phyloP scores from a whole-genome alignment of 2,797 vertebrate genomes.

The Girardinus metallicus region DNA sequence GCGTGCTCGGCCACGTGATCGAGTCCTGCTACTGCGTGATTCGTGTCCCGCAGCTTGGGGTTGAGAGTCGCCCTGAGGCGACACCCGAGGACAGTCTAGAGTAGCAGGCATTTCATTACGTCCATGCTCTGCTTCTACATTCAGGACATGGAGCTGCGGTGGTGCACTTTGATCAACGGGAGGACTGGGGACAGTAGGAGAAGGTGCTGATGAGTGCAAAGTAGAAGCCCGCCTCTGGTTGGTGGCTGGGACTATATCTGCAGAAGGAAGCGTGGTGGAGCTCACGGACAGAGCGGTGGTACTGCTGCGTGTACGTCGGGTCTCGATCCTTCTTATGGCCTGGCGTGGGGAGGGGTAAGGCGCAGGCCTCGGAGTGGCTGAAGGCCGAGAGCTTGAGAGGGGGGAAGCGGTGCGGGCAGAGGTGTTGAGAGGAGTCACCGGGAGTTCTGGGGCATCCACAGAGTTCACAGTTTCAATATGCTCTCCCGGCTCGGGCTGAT shows the following conservation, averaged over 20 bases:
- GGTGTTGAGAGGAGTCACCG: conserved; percentile 50
- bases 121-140: conserved; percentile 61
- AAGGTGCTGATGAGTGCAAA: conserved; percentile 62
- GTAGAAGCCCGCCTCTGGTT: conserved; percentile 69
- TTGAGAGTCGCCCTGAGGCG: conserved; percentile 73
- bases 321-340: conserved; percentile 77
- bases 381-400: conserved; percentile 63
- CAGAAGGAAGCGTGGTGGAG: conserved; percentile 64
- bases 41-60: conserved; percentile 66
- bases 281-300: conserved; percentile 67
- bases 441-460: conserved; percentile 69
- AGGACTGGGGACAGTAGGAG: conserved; percentile 40
- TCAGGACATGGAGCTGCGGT: conserved; percentile 67
- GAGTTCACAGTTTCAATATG: conserved; percentile 74
- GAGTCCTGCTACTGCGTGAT: conserved; percentile 85
- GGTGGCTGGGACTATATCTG: conserved; percentile 35
- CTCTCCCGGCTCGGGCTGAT: conserved; percentile 86
- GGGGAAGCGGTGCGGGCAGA: conserved; percentile 64
- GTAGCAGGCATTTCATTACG: conserved; percentile 61
- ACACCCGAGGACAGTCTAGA: conserved; percentile 73
- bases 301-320: conserved; percentile 81
- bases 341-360: conserved; percentile 74
- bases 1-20: conserved; percentile 83
- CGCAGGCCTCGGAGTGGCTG: conserved; percentile 65
- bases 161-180: conserved; percentile 50